Conservation (phyloP, 2,797 vertebrate genomes). For the Diplodus sargus region DNA sequence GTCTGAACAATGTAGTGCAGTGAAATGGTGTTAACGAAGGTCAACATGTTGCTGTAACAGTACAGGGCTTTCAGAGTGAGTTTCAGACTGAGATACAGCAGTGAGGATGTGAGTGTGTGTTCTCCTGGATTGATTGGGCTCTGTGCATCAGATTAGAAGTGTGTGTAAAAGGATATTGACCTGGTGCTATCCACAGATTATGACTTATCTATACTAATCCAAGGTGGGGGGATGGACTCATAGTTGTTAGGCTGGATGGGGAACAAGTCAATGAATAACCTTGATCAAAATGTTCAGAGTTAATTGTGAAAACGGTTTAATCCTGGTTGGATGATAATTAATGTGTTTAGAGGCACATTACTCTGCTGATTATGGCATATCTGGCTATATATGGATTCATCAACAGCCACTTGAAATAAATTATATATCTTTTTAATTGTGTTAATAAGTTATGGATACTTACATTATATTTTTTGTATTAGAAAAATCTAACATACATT, state of each 20-base stretch:
- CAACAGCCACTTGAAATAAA: neutral
- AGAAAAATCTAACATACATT: too few relatives aligned
- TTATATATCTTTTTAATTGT: neutral
- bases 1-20: constrained; percentile 1
- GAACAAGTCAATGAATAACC: constrained; percentile 10
- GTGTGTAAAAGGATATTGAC: constrained; percentile 67
- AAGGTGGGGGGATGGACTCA: constrained; percentile 59
- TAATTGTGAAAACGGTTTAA: neutral
- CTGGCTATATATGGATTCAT: neutral
- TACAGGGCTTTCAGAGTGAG: neutral
- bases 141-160: constrained; percentile 54
- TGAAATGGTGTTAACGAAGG: neutral
- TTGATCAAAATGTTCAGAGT: constrained; percentile 1
- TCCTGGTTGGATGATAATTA: neutral
- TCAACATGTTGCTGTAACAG: neutral
- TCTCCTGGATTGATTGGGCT: constrained; percentile 49
- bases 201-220: constrained; percentile 77
- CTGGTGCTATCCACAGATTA: constrained; percentile 73
- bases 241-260: neutral
- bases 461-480: too few relatives aligned
- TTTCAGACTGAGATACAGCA: neutral
- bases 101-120: neutral
- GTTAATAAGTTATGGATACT: neutral
- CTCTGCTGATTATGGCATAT: neutral
- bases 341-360: neutral